Conservation (phyloP, 2,113 vertebrate genomes). For the Montifringilla adamsi region DNA sequence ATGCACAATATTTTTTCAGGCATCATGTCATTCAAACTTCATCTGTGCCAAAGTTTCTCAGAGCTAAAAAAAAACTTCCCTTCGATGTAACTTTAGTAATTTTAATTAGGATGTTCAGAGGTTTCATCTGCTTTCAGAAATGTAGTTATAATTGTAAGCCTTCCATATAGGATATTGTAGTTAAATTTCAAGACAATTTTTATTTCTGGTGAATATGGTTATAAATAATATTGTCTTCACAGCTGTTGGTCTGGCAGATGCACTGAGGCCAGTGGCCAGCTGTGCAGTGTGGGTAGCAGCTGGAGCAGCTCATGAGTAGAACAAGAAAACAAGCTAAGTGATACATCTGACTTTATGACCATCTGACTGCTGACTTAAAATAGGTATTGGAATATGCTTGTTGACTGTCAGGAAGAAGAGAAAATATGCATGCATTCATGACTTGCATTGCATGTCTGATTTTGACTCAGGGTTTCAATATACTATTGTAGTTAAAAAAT, state of each 20-base stretch:
- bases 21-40: neutral
- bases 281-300: neutral
- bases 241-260: conserved; percentile 21
- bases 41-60: neutral
- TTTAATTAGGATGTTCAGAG: neutral
- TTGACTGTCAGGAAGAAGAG: neutral
- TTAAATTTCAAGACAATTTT: conserved; percentile 2
- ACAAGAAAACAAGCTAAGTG: neutral
- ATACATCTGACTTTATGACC: neutral
- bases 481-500: neutral
- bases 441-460: neutral
- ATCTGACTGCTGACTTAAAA: neutral
- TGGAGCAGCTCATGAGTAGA: conserved; percentile 30
- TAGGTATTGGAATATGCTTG: neutral
- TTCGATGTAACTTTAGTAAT: neutral
- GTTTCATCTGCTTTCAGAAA: neutral
- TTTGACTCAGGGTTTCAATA: neutral
- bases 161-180: neutral
- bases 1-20: neutral
- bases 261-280: neutral
- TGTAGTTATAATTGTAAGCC: neutral
- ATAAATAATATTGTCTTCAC: neutral
- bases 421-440: neutral
- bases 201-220: neutral
- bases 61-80: neutral